A percentile compares a stretch with the other conserved stretches of the same genome.
Evolutionary conservation across 1,140 invertebrate species (phyloP).

Genomic region (Panagrolaimus sp.): DNA sequence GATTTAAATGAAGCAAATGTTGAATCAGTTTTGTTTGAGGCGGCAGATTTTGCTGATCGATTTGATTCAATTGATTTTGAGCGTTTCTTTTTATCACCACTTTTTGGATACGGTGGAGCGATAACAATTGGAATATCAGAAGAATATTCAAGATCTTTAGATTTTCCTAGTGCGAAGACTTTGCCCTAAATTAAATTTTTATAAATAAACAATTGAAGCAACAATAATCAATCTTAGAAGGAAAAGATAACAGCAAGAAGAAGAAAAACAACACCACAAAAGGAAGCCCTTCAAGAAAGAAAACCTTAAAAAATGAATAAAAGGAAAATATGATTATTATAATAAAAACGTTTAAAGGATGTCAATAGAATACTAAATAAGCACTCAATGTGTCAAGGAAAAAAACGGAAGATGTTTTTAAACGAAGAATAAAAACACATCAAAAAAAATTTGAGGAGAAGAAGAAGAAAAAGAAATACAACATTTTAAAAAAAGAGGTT

Average conservation of each 20-base stretch:
- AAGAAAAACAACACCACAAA: neutral
- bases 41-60: neutral
- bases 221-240: neutral
- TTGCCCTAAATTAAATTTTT: too few relatives aligned
- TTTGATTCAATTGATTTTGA: constrained; percentile 9
- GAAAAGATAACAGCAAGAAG: neutral
- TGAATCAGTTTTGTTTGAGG: constrained; percentile 6
- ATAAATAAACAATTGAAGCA: too few relatives aligned
- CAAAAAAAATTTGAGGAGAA: too few relatives aligned
- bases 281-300: neutral
- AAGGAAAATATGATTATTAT: too few relatives aligned
- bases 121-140: constrained; percentile 14
- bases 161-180: constrained; percentile 4
- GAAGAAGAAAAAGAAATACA: too few relatives aligned
- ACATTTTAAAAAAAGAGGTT: too few relatives aligned
- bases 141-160: constrained; percentile 10
- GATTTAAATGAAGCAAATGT: constrained; percentile 3
- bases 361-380: too few relatives aligned
- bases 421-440: too few relatives aligned
- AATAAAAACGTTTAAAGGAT: too few relatives aligned
- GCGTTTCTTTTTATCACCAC: neutral
- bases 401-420: too few relatives aligned
- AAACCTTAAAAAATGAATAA: too few relatives aligned
- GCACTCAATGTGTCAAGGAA: too few relatives aligned
- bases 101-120: neutral